Evolutionary conservation across 2,797 vertebrate genomes (phyloP), one percentile per base, ranked within the genome.

Genomic region (Cichlasoma orientale): DNA sequence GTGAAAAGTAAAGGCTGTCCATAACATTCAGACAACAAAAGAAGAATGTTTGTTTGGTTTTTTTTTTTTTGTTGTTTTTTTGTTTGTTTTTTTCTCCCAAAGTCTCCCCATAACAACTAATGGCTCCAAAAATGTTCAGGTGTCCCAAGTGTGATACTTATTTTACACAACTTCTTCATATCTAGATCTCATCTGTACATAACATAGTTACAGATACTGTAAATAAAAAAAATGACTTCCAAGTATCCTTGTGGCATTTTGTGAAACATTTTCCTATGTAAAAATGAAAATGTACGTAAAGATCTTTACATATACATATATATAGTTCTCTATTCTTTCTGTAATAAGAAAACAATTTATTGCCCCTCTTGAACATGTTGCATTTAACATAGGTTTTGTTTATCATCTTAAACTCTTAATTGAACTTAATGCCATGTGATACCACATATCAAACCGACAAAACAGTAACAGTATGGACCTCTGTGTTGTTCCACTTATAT

Each of bases 181-280:
- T 92, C 89, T 93, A 93, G 94, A 94, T 85, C 91, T 93, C 91
- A 91, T 92, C 90, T 94, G 92, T 95, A 95, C 94, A 95, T 92
- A 94, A 95, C 94, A 95, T 94, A 90, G 93, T 95, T 95, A 95
- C 94, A 95, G 94, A 95, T 94, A 95, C 94, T 95, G 93, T 95
- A 94, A 95, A 95, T 92, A 89, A 93, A 80, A 69, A 92, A 88
- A 93, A 93, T 72, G 78, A 94, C 88, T 93, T 90, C 91, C 90
- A 93, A 90, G 89, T 94, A 91, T 91, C 91, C 85, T 89, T 89
- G 89, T 89, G 92, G 89, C 81, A 59, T 85, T 90, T 90, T 90
- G 92, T 93, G 91, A 94, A 92, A 92, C 90, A 89, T 92, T 79
- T 79, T 90, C 80, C 89, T 90, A 93, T 87, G 88, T 93, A 94